Conservation (phyloP, 2,113 vertebrate species). For the Calonectris borealis region DNA sequence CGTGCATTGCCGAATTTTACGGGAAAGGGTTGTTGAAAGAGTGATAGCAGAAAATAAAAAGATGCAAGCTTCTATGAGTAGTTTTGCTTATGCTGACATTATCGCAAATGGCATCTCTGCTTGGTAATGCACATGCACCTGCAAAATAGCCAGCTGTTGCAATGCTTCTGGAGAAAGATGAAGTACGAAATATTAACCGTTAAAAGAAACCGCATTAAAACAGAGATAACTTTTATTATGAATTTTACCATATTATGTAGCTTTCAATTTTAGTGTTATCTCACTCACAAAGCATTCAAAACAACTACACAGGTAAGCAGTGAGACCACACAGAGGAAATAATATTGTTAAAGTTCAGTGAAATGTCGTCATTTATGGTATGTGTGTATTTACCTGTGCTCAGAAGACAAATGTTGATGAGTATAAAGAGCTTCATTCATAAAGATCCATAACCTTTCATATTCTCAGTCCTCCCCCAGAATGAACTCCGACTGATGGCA, state of each 20-base stretch:
- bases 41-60: not conserved
- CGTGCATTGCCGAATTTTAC: not conserved
- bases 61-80: not conserved
- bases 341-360: slow-evolving; percentile 6
- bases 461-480: not conserved
- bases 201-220: slow-evolving; percentile 41
- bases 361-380: slow-evolving; percentile 40
- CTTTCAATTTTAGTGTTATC: slow-evolving; percentile 67
- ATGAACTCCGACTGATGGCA: rapidly evolving
- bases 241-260: not conserved
- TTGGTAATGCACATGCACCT: not conserved
- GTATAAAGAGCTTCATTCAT: not conserved
- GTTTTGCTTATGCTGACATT: slow-evolving; percentile 7
- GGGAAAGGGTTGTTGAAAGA: slow-evolving; percentile 3
- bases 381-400: not conserved
- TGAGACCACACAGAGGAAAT: not conserved
- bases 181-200: not conserved
- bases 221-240: not conserved
- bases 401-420: not conserved
- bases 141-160: not conserved
- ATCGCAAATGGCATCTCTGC: not conserved
- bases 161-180: slow-evolving; percentile 8
- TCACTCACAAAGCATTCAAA: slow-evolving; percentile 24
- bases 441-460: not conserved
- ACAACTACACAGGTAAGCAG: slow-evolving; percentile 38